Evolutionary conservation across 2,797 vertebrate genomes (phyloP).

Genomic region (Varecia variegata): DNA sequence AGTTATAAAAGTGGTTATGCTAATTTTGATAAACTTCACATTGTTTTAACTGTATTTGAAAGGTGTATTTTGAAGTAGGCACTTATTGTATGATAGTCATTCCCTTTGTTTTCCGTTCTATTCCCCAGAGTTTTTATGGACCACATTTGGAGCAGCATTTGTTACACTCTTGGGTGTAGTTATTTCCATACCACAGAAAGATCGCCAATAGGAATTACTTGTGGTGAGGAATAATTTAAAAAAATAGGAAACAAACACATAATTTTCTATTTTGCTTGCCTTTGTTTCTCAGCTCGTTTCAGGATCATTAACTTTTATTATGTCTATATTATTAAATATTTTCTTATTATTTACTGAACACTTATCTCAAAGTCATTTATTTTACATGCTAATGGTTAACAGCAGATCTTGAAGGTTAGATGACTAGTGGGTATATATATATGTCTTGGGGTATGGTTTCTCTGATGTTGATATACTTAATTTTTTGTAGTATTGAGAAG

Average conservation of each 20-base stretch:
- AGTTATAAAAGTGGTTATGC: background rate
- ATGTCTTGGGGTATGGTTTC: background rate
- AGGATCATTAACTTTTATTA: constrained; percentile 28
- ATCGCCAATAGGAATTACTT: background rate
- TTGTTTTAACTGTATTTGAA: constrained; percentile 34
- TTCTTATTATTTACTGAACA: constrained; percentile 16
- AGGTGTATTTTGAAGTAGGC: background rate
- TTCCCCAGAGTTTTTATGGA: constrained; percentile 36
- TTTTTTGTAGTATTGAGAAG: background rate
- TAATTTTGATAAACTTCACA: background rate
- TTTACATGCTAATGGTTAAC: background rate
- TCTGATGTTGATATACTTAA: background rate
- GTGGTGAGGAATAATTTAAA: constrained; percentile 18
- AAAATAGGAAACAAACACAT: background rate
- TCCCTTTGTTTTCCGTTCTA: constrained; percentile 4
- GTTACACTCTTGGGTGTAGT: constrained; percentile 36
- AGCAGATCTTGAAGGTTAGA: background rate
- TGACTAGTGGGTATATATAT: background rate
- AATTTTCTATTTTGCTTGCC: background rate
- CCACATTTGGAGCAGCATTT: constrained; percentile 16
- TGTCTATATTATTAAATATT: background rate
- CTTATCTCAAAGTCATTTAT: background rate
- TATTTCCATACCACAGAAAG: constrained; percentile 30
- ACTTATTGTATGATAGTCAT: background rate
- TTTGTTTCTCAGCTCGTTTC: background rate